Conservation (phyloP, 2,113 vertebrate species). For the Chloropsis cyanopogon region DNA sequence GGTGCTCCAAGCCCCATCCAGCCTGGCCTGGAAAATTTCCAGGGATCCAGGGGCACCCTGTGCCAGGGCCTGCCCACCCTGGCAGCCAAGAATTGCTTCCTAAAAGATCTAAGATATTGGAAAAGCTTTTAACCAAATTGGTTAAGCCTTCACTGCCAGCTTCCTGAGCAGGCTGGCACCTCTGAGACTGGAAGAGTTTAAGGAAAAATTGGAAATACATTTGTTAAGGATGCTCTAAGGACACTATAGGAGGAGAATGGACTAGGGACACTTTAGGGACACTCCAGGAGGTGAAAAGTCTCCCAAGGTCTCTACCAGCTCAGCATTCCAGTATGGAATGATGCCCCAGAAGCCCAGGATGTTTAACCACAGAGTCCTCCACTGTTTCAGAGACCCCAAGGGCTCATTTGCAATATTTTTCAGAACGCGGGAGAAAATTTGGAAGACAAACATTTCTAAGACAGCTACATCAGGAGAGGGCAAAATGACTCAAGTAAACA, state of each 20-base stretch:
- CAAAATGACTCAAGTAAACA: background rate
- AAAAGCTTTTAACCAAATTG: background rate
- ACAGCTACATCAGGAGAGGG: background rate
- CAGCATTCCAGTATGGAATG: background rate
- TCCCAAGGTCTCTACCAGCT: background rate
- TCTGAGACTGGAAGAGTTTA: background rate
- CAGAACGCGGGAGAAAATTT: background rate
- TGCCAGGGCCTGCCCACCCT: background rate
- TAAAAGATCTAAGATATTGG: background rate
- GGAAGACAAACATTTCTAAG: background rate
- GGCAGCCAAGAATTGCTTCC: background rate
- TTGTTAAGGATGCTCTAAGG: background rate
- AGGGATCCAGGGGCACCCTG: background rate
- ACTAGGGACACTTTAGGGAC: background rate
- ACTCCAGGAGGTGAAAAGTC: background rate
- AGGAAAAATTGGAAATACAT: background rate
- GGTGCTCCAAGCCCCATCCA: rapidly evolving
- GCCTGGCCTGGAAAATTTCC: background rate
- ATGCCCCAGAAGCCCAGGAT: background rate
- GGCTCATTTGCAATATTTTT: background rate
- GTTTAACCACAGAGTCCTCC: background rate
- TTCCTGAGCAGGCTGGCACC: background rate
- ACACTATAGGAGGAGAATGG: background rate
- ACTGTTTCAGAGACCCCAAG: background rate
- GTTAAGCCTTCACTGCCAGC: background rate